Base-by-base conservation (phyloP, 2,113 vertebrate species). In the Ascaphus truei region DNA sequence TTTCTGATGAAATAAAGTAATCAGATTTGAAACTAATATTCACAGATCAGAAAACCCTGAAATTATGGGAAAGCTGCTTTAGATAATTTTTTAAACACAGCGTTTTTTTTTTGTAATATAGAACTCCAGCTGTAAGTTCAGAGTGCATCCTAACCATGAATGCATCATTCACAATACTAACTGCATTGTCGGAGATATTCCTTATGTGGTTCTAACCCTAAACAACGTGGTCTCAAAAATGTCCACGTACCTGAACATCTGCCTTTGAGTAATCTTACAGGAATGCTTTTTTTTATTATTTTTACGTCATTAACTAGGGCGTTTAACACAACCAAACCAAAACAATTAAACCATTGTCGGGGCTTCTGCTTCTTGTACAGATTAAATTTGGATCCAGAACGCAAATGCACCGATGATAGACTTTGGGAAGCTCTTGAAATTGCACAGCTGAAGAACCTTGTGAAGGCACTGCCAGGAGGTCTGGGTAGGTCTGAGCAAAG, bases 381-480 rank as follows among this genome's bases (percentile, higher is more conserved):
- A 60, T 97, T 98, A 73, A 99, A 99, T 81, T 89, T 99, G 73
- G 97, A 99, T 73, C 97, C 97, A 0, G 97, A 98, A 76, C 84
- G 89, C 79, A 96, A 88, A 67, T 98, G 97, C 69, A 94, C 90
- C 0, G 97, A 99, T 3, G 95, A 97, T 36, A 87, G 93, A 18
- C 95, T 99, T 22, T 99, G 97, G 97, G 96, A 98, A 84, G 97
- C 96, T 23, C 81, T 99, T 25, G 97, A 99, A 86, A 99, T 99
- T 47, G 97, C 97, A 69, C 97, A 99, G 79, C 76, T 99, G 64
- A 99, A 99, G 88, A 95, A 98, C 72, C 93, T 98, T 94, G 97
- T 99, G 68, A 98, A 96, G 66, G 81, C 90, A 1, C 84, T 99
- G 59, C 93, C 95, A 3, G 97, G 96, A 82, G 97, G 97, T 34